A percentile compares a stretch with the other conserved stretches of the same genome.
Conservation (phyloP, 2,888 invertebrate genomes). For the Cheilosia scutellata region DNA sequence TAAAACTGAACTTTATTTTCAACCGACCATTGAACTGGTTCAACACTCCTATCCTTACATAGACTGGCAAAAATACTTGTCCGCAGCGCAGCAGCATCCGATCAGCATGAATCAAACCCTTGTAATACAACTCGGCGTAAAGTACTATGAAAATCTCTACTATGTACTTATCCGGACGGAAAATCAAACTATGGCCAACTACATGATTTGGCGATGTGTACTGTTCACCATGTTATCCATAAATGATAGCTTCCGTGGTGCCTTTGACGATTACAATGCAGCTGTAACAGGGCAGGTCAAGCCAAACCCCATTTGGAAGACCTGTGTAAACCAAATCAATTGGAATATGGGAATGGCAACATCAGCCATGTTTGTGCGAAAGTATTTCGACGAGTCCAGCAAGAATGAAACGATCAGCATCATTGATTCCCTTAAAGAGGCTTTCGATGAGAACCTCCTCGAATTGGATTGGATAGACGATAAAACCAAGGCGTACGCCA, state of each 20-base stretch:
- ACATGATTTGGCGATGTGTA: constrained; percentile 73
- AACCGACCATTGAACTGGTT: constrained; percentile 38
- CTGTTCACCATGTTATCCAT: constrained; percentile 45
- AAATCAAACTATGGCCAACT: constrained; percentile 71
- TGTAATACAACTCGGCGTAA: constrained; percentile 85
- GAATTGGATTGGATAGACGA: constrained; percentile 96
- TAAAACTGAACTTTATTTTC: constrained; percentile 47
- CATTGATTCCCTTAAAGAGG: constrained; percentile 92
- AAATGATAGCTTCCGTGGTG: constrained; percentile 56
- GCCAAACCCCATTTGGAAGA: constrained; percentile 93
- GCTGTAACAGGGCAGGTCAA: constrained; percentile 93
- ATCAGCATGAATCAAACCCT: constrained; percentile 80
- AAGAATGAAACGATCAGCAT: constrained; percentile 89
- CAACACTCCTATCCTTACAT: constrained; percentile 52
- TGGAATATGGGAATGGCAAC: constrained; percentile 91
- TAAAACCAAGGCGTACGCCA: constrained; percentile 91
- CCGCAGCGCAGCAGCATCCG: constrained; percentile 30
- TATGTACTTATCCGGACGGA: constrained; percentile 52
- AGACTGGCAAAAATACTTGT: constrained; percentile 73
- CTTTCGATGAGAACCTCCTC: constrained; percentile 93
- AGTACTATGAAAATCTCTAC: constrained; percentile 76
- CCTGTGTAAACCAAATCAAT: constrained; percentile 94
- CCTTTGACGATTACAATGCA: constrained; percentile 84
- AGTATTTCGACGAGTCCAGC: constrained; percentile 85
- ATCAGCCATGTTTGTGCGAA: constrained; percentile 86